phyloP scores from a whole-genome alignment of 2,888 invertebrate genomes.

The Lasioglossum leucozonium region DNA sequence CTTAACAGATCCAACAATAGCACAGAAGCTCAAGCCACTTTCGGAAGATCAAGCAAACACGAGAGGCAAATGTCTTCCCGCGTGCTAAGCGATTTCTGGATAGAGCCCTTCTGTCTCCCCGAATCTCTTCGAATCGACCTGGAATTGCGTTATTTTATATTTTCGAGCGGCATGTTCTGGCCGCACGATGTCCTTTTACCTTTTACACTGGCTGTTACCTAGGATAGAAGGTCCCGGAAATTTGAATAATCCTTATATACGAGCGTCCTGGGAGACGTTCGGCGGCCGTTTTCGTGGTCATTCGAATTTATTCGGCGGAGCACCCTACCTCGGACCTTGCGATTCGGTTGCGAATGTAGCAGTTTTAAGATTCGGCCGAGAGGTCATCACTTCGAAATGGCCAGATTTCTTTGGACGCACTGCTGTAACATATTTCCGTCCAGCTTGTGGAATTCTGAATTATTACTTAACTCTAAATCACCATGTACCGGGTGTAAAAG shows the following conservation, averaged over 20 bases:
- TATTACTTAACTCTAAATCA: neutral
- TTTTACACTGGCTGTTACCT: conserved; percentile 27
- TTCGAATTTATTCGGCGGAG: conserved; percentile 64
- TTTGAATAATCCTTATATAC: conserved; percentile 70
- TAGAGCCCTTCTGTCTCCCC: conserved; percentile 34
- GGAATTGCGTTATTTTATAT: conserved; percentile 59
- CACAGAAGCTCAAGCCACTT: neutral
- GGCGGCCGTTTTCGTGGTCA: conserved; percentile 50
- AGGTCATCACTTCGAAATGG: conserved; percentile 29
- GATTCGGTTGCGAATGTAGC: conserved; percentile 46
- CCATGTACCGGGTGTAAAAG: neutral
- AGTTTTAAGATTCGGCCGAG: conserved; percentile 43
- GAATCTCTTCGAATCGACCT: conserved; percentile 48
- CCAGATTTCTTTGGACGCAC: conserved; percentile 26
- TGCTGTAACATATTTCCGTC: conserved; percentile 10
- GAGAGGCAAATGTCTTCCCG: conserved; percentile 41
- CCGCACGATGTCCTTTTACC: conserved; percentile 30
- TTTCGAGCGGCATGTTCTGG: conserved; percentile 34
- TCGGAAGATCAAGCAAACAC: conserved; percentile 11
- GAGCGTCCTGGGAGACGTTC: conserved; percentile 48
- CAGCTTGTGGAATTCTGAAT: neutral
- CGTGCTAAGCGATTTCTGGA: conserved; percentile 41
- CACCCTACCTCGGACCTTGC: conserved; percentile 19
- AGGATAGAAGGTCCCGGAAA: conserved; percentile 51
- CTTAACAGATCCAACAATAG: neutral